Conservation (phyloP, 2,797 vertebrate species). For the Hypotaenidia philippensis region DNA sequence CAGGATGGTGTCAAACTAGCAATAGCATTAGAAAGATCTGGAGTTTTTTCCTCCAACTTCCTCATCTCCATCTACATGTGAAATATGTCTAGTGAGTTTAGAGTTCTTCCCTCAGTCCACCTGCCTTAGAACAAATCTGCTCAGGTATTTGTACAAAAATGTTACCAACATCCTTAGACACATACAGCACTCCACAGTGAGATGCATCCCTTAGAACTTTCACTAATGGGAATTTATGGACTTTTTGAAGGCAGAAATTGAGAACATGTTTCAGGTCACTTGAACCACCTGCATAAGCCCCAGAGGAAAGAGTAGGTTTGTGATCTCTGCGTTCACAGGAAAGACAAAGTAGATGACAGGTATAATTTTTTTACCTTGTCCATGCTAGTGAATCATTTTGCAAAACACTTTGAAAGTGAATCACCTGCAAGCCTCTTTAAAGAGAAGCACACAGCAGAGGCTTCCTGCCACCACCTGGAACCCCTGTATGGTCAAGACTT, state of each 20-base stretch:
- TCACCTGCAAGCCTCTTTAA: neutral
- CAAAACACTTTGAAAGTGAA: neutral
- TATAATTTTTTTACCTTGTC: neutral
- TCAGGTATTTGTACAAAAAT: neutral
- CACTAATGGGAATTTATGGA: neutral
- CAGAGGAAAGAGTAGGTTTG: neutral
- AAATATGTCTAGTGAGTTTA: neutral
- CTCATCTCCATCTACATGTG: neutral
- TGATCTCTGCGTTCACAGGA: neutral
- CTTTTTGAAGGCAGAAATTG: neutral
- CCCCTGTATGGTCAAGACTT: neutral
- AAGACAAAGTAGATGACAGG: neutral
- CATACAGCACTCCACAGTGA: neutral
- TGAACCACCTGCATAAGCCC: neutral
- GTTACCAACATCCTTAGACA: neutral
- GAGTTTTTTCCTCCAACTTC: neutral
- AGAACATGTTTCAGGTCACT: neutral
- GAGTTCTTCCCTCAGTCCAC: neutral
- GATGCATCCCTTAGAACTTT: neutral
- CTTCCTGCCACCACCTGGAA: neutral
- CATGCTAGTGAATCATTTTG: neutral
- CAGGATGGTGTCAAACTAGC: neutral
- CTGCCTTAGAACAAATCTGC: neutral
- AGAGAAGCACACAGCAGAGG: neutral
- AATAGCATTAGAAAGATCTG: neutral